Base-by-base conservation (phyloP, 35 echinoderm and acorn worm species). In the Chiridota heheva region DNA sequence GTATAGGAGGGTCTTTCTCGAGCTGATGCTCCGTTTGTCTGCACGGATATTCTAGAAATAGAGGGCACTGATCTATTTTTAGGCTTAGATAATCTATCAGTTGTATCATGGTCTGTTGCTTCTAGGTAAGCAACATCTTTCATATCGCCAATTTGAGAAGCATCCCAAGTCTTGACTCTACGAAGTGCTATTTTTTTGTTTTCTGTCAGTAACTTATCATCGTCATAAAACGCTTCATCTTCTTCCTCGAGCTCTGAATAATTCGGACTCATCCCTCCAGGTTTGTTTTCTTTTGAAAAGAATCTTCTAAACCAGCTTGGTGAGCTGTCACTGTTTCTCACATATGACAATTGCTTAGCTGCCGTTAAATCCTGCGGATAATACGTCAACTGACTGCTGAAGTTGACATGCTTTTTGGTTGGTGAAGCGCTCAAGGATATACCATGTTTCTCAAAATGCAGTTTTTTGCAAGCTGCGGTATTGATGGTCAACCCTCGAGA, bases 281-380 rank as follows among this genome's bases (percentile, higher is more conserved):
- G n/a, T n/a, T n/a, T n/a, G n/a, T n/a, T n/a, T n/a, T n/a, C n/a
- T n/a, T n/a, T 74, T 8, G 75, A 61, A 57, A 78, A 78, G 53
- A 78, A 78, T 78, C 53, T 34, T 62, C 75, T 78, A 24, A 78
- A 78, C 75, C 75, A 78, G 22, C 45, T 78, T 0, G 75, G 75
- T 0, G 75, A 78, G 75, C 53, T 78, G 51, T 78, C 48, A 62
- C 33, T 78, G 13, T 78, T 58, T 42, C 62, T 78, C 35, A 78
- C 75, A 55, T 40, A 60, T 25, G 75, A 30, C 29, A 61, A 35
- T 24, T 62, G 40, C 26, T 49, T 78, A 22, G 42, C 47, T 15
- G 58, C 62, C 5, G 27, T 42, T 29, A 37, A 17, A 10, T 78
- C 74, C 33, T 78, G 38, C 12, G 58, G 51, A 27, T 60, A 78